These are phyloP conservation scores for Chloroclystis v-ata DNA, from an alignment of 2,888 invertebrate genomes.

Conservation along the genomic window DNA sequence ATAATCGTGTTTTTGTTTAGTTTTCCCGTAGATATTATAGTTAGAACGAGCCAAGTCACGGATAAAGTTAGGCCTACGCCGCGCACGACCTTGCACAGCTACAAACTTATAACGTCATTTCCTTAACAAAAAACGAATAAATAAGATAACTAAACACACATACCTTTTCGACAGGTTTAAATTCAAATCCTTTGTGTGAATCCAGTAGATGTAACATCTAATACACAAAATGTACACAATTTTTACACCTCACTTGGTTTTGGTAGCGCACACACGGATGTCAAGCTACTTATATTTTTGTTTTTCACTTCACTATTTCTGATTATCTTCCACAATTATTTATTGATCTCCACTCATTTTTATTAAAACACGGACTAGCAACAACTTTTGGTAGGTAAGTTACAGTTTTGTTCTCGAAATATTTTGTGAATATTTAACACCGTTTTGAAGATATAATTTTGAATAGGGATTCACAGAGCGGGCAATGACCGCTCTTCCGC, in stretches of 20 bases:
- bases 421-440: background rate
- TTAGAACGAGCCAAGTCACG: background rate
- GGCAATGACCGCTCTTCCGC: slow-evolving; percentile 42
- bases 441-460: slow-evolving; percentile 6
- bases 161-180: slow-evolving; percentile 58
- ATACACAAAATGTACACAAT: slow-evolving; percentile 42
- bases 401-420: background rate
- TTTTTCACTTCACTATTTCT: background rate
- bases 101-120: slow-evolving; percentile 29
- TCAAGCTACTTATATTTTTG: background rate
- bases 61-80: slow-evolving; percentile 43
- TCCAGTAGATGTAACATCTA: slow-evolving; percentile 51
- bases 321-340: too few relatives aligned
- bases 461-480: slow-evolving; percentile 8
- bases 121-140: slow-evolving; percentile 18
- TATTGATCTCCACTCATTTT: too few relatives aligned
- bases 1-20: background rate
- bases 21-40: background rate
- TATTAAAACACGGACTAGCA: background rate
- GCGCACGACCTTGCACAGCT: background rate
- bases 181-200: slow-evolving; percentile 56
- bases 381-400: background rate
- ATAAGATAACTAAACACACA: slow-evolving; percentile 27
- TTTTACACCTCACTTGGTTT: slow-evolving; percentile 26
- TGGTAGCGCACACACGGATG: background rate